Percentiles rank a stretch among this genome's conserved stretches.
Evolutionary conservation across 2,888 invertebrate genomes (phyloP).

Genomic region (Meiosimyza platycephala): DNA sequence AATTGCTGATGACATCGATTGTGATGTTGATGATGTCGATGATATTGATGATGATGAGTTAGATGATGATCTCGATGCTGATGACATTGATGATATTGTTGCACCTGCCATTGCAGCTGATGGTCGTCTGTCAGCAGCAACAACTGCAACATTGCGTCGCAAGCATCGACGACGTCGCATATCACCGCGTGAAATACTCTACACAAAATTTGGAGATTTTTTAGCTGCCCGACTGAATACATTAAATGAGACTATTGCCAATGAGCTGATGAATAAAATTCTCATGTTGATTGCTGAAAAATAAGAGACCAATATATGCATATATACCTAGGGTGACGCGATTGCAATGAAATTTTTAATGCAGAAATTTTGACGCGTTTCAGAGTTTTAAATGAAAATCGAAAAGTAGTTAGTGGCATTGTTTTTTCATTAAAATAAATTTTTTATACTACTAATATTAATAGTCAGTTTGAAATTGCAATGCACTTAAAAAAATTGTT

Average conservation of each 20-base stretch:
- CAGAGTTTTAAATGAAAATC: neutral
- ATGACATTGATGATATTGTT: constrained; percentile 36
- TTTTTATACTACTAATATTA: no score
- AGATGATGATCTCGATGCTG: constrained; percentile 41
- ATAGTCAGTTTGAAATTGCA: no score
- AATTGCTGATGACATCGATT: constrained; percentile 49
- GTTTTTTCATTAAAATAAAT: no score
- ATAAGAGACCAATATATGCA: constrained; percentile 36
- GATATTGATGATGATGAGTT: constrained; percentile 33
- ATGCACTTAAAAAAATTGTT: no score
- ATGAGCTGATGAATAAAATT: constrained; percentile 64
- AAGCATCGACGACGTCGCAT: constrained; percentile 36
- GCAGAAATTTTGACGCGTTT: neutral
- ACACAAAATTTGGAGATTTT: constrained; percentile 63
- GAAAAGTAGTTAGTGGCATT: no score
- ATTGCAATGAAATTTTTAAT: neutral
- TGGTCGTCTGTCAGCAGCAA: constrained; percentile 21
- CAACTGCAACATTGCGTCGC: constrained; percentile 32
- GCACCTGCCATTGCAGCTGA: neutral
- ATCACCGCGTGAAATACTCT: constrained; percentile 59
- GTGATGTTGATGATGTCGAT: constrained; percentile 51
- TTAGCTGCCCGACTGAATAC: constrained; percentile 63
- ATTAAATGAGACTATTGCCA: constrained; percentile 60
- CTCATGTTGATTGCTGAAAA: constrained; percentile 62
- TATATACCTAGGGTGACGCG: no score